Conservation (phyloP, 2,797 vertebrate species). For the Bradypus variegatus region DNA sequence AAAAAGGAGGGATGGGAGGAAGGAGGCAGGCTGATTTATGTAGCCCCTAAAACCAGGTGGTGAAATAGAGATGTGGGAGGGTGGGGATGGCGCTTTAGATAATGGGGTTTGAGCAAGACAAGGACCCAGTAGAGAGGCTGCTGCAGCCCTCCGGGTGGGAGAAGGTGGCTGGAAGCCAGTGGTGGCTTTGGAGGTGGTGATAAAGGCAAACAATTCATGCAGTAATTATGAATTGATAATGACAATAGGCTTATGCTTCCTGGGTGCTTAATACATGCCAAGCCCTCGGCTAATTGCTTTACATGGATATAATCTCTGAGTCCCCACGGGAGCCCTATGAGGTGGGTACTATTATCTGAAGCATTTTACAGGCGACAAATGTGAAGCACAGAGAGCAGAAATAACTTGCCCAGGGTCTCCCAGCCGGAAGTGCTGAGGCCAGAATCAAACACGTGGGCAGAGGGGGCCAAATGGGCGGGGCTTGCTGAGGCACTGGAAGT, state of each 20-base stretch:
- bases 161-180: background rate
- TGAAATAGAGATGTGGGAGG: background rate
- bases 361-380: background rate
- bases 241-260: background rate
- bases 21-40: background rate
- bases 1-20: background rate
- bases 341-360: background rate
- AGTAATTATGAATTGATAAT: background rate
- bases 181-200: background rate
- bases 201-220: background rate
- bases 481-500: background rate
- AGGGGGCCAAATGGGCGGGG: too few relatives aligned
- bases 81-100: background rate
- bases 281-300: background rate
- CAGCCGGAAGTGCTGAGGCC: background rate
- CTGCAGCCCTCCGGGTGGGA: background rate
- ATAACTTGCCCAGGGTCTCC: background rate
- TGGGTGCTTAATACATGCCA: background rate
- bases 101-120: background rate
- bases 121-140: background rate
- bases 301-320: background rate
- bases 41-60: background rate
- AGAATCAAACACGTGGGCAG: background rate
- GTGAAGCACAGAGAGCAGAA: background rate
- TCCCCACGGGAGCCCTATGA: background rate